Base-by-base conservation (phyloP, 2,113 vertebrate genomes). In the Campylorhamphus procurvoides region DNA sequence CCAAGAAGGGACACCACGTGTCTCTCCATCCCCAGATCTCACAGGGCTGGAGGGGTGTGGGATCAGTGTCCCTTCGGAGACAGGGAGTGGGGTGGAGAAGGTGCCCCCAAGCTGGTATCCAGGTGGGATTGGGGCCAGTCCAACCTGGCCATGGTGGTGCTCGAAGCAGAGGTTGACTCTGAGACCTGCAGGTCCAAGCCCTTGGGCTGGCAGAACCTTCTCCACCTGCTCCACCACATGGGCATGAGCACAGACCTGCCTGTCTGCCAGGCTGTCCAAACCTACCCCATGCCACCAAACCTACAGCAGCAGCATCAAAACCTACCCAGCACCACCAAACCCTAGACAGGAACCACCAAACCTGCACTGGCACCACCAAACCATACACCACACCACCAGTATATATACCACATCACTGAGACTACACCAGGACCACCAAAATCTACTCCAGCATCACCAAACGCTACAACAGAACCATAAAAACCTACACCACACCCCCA, bases 361-460 rank as follows among this genome's bases (percentile, higher is more conserved):
- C 4, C 60, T 14, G 1, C 23, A 40, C 20, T 18, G 20, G 53
- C 35, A 29, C 10, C 42, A 75, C 14, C 3, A 59, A 75, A 59
- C 11, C 10, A 40, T 12, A 40, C 40, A 40, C 40, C 40, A 40
- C 13, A 14, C 40, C 10, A 40, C 40, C 40, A 40, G 40, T 9
- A 40, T 40, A 40, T 14, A 40, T 11, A 40, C 40, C 40, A 40
- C 40, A 40, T 40, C 40, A 40, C 40, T 40, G 40, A 40, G 40
- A 40, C 7, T 35, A 3, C 16, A 47, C 1, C 4, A 22, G 9
- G 37, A 17, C 2, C 60, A n/a, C 35, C 35, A 20, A 52, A 40
- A 4, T 3, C 62, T 14, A 1, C 24, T 28, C 1, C 4, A 64
- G 1, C 29, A 24, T 0, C 17, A 46, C 5, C 9, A 59, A 59